These are phyloP conservation scores for Myripristis murdjan DNA, from an alignment of 2,797 vertebrate genomes.

Conservation along the genomic window DNA sequence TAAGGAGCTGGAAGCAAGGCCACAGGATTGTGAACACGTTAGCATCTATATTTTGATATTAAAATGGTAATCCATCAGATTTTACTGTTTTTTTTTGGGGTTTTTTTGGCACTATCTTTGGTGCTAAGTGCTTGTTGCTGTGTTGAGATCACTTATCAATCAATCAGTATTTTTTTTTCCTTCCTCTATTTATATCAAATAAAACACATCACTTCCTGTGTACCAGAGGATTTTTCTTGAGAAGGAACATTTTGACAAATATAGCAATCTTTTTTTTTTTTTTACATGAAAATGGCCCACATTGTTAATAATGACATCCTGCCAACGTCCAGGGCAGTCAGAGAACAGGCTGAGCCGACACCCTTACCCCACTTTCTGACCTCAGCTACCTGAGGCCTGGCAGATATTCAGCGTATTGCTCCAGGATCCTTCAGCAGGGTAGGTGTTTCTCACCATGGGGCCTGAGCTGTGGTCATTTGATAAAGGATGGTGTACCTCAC, in stretches of 20 bases:
- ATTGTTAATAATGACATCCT: background rate
- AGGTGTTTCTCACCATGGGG: slow-evolving; percentile 5
- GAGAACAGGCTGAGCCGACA: too few relatives aligned
- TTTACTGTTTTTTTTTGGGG: too few relatives aligned
- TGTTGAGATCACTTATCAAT: too few relatives aligned
- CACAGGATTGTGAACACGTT: slow-evolving; percentile 1
- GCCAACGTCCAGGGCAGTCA: background rate
- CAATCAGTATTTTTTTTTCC: too few relatives aligned
- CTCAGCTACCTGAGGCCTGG: background rate
- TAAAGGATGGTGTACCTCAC: background rate
- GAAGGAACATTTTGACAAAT: slow-evolving; percentile 25
- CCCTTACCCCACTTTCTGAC: background rate
- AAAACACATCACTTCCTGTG: slow-evolving; percentile 49
- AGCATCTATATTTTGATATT: slow-evolving; percentile 25
- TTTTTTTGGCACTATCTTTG: slow-evolving; percentile 1
- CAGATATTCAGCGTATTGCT: background rate
- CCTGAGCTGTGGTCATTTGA: background rate
- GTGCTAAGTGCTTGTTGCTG: too few relatives aligned
- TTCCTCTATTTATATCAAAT: too few relatives aligned
- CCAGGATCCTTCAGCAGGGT: background rate
- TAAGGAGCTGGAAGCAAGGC: slow-evolving; percentile 40
- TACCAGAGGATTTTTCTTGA: background rate
- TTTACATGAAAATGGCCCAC: too few relatives aligned
- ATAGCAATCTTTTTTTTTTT: too few relatives aligned
- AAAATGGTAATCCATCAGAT: background rate